Conservation (phyloP, 2,113 vertebrate genomes). For the Hydropotes inermis region DNA sequence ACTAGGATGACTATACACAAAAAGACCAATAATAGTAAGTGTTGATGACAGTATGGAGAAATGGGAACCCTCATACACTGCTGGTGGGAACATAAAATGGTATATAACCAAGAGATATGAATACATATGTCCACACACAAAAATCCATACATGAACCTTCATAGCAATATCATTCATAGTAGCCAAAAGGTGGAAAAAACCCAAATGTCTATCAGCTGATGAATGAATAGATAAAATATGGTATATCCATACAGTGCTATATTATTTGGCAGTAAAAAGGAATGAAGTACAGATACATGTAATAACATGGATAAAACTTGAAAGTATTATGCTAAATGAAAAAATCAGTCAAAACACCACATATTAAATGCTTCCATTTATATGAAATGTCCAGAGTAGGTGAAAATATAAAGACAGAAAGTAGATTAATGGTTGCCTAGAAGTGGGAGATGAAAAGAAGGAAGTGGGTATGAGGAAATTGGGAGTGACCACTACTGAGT, state of each 20-base stretch:
- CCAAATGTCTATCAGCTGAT: not conserved
- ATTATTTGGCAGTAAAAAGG: not conserved
- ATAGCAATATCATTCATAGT: not conserved
- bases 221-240: not conserved
- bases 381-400: not conserved
- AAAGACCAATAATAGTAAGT: not conserved
- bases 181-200: not conserved
- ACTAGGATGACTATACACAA: not conserved
- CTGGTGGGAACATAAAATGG: not conserved
- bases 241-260: not conserved
- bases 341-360: not conserved
- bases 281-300: not conserved
- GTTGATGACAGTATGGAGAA: not conserved
- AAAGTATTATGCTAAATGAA: not conserved
- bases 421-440: not conserved
- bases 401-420: not conserved
- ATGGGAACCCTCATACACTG: not conserved
- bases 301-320: not conserved
- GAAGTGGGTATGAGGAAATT: not conserved
- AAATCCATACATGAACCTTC: not conserved
- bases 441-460: not conserved
- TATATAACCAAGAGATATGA: not conserved
- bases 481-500: not conserved
- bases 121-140: not conserved
- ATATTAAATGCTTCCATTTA: not conserved